A percentile compares a stretch with the other conserved stretches of the same genome.
Evolutionary conservation across 2,888 invertebrate genomes (phyloP).

Genomic region (Brachynemurus nebulosus): DNA sequence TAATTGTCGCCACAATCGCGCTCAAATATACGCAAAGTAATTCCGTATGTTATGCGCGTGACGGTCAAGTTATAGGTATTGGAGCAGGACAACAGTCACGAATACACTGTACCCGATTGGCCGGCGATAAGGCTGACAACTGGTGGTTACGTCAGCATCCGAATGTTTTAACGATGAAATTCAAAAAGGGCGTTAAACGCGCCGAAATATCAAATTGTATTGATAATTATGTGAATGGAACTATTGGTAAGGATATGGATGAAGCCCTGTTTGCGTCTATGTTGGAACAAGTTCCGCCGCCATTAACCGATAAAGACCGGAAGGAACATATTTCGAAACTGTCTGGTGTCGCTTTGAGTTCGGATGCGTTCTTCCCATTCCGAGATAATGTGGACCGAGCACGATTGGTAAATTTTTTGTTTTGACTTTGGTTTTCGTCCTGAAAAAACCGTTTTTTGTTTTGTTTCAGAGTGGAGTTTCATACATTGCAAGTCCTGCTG

Average conservation of each 20-base stretch:
- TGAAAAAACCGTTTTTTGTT: too few species aligned
- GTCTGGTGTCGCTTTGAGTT: slow-evolving; percentile 71
- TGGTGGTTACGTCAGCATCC: slow-evolving; percentile 98
- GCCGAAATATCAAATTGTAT: slow-evolving; percentile 92
- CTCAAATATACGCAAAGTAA: slow-evolving; percentile 98
- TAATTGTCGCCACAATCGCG: slow-evolving; percentile 91
- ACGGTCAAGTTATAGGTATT: slow-evolving; percentile 87
- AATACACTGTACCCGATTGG: slow-evolving; percentile 94
- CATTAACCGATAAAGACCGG: slow-evolving; percentile 52
- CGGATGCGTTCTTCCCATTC: slow-evolving; percentile 98
- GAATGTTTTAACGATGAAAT: slow-evolving; percentile 65
- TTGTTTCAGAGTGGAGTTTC: slow-evolving; percentile 83
- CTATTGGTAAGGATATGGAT: slow-evolving; percentile 83
- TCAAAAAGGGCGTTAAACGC: slow-evolving; percentile 72
- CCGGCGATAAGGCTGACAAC: slow-evolving; percentile 92
- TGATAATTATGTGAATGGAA: slow-evolving; percentile 86
- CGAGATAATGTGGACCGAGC: slow-evolving; percentile 94
- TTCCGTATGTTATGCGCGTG: slow-evolving; percentile 90
- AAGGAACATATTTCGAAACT: slow-evolving; percentile 54
- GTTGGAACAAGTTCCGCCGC: slow-evolving; percentile 58
- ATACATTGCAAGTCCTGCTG: slow-evolving; percentile 86
- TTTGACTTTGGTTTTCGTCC: too few species aligned
- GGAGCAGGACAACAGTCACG: slow-evolving; percentile 99
- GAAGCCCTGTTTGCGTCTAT: slow-evolving; percentile 56
- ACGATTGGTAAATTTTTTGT: slow-evolving; percentile 46